These are phyloP conservation scores for Liasis olivaceus DNA, from an alignment of 2,797 vertebrate species.

Conservation along the genomic window DNA sequence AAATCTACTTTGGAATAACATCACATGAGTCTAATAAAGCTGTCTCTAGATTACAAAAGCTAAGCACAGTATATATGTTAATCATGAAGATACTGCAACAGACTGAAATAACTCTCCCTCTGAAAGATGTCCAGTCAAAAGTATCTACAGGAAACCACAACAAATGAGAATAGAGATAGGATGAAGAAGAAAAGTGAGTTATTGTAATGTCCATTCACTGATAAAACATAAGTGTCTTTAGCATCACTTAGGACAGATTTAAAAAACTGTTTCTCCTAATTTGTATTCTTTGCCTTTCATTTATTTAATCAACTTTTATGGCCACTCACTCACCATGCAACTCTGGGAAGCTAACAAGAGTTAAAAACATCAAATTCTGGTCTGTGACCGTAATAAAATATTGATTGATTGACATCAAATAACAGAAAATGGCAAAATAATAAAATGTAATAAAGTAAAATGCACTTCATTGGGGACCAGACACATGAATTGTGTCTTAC, in stretches of 20 bases:
- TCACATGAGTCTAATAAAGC: neutral
- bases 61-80: neutral
- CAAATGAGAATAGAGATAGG: neutral
- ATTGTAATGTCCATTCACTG: neutral
- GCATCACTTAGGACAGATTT: neutral
- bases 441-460: neutral
- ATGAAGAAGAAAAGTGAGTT: neutral
- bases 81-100: neutral
- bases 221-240: neutral
- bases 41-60: neutral
- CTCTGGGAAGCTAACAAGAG: neutral
- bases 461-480: neutral
- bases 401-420: neutral
- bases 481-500: neutral
- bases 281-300: neutral
- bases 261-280: constrained; percentile 15
- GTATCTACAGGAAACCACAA: neutral
- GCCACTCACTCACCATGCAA: neutral
- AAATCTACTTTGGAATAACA: neutral
- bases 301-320: neutral
- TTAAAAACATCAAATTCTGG: neutral
- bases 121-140: neutral
- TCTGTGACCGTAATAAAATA: too few species aligned
- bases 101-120: neutral
- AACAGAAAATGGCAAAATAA: neutral